These are phyloP conservation scores for Riptortus pedestris DNA, from an alignment of 1,140 invertebrate genomes.

Conservation along the genomic window DNA sequence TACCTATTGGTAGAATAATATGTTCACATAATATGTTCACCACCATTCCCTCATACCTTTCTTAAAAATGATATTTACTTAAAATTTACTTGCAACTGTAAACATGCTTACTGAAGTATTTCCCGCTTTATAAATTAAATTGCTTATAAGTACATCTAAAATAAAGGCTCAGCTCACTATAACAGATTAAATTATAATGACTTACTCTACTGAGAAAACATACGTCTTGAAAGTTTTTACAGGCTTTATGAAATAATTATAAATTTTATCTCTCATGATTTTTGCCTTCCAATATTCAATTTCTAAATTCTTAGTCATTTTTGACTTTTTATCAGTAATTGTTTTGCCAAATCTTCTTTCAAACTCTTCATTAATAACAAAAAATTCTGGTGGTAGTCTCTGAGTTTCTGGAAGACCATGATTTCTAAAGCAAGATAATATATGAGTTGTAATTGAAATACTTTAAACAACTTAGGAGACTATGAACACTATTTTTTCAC, in stretches of 20 bases:
- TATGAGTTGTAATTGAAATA: not conserved
- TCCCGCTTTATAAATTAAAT: too few relatives aligned
- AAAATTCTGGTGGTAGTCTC: not conserved
- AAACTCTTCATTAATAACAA: slow-evolving; percentile 8
- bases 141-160: too few relatives aligned
- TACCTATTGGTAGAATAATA: too few relatives aligned
- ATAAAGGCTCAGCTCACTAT: too few relatives aligned
- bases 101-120: too few relatives aligned
- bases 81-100: too few relatives aligned
- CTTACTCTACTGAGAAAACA: not conserved
- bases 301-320: not conserved
- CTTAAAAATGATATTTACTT: too few relatives aligned
- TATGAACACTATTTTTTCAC: too few relatives aligned
- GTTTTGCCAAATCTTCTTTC: not conserved
- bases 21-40: too few relatives aligned
- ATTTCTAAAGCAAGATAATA: slow-evolving; percentile 8
- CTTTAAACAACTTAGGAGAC: too few relatives aligned
- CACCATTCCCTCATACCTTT: too few relatives aligned
- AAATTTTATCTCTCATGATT: slow-evolving; percentile 11
- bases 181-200: too few relatives aligned
- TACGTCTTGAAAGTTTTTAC: slow-evolving; percentile 8
- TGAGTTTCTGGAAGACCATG: slow-evolving; percentile 4
- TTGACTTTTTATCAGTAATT: not conserved
- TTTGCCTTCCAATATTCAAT: slow-evolving; percentile 3
- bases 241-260: slow-evolving; percentile 16